Evolutionary conservation across 2,888 invertebrate species (phyloP), one percentile per base, ranked within the genome.

Genomic region (Thereva unica): DNA sequence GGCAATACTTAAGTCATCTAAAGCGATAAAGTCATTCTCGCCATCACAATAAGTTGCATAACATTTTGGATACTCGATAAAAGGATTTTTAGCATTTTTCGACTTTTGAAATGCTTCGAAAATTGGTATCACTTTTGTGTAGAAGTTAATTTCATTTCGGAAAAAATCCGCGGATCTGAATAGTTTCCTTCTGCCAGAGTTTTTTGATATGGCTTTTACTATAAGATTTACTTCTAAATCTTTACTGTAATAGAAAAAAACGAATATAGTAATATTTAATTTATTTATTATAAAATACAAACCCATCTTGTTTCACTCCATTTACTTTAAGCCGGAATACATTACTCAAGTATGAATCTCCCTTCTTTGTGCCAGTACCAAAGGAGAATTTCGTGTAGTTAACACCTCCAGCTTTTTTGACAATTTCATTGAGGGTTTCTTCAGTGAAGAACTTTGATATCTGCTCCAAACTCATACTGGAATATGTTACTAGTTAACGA

Each of bases 291-390:
- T 4, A 23, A 37, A 45, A 12, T 6, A 63, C 68, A 67, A 70
- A 76, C 76, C 74, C 75, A 67, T 71, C 71, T 1, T 65, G 68
- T 35, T 76, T 74, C 0, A 75, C 70, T 1, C 87, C 80, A 55
- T 72, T 78, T 4, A 90, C 80, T 57, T 79, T 84, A 40, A 89
- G 83, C 44, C 86, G 84, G 56, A 84, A 85, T 1, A 89, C 81
- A 68, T 85, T 85, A 71, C 90, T 89, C 56, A 90, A 76, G 73
- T 89, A 90, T 0, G 87, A 88, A 73, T 90, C 90, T 0, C 90
- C 90, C 57, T 82, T 82, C 5, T 76, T 77, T 49, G 72, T 76
- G 3, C 79, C 79, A 35, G 76, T 73, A 1, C 78, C 78, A 67
- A 84, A 83, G 67, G 78, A 75, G 77, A 80, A 84, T 0, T 79